A percentile compares a stretch with the other conserved stretches of the same genome.
Evolutionary conservation across 1,140 invertebrate species (phyloP).

Genomic region (Luehdorfia chinensis): DNA sequence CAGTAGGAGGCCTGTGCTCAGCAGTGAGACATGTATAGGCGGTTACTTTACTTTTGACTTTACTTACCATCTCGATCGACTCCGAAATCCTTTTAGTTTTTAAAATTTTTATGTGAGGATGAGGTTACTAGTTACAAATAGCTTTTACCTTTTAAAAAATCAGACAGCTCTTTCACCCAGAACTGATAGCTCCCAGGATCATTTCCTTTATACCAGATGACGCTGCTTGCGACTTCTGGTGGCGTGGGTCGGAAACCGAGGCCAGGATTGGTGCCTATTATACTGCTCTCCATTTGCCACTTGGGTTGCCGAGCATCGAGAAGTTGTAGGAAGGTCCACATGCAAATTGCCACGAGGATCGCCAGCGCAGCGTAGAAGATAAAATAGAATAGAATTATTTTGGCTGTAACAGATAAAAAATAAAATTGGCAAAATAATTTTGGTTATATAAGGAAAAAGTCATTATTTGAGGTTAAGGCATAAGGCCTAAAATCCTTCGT

Average conservation of each 20-base stretch:
- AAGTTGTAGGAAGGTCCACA: constrained; percentile 95
- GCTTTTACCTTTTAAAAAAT: constrained; percentile 79
- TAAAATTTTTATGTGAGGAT: too few relatives aligned
- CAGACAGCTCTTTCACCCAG: constrained; percentile 85
- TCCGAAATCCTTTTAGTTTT: too few relatives aligned
- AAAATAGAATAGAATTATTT: constrained; percentile 94
- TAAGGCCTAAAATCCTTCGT: too few relatives aligned
- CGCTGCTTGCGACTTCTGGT: constrained; percentile 92
- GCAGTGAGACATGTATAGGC: too few relatives aligned
- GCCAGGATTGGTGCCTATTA: constrained; percentile 95
- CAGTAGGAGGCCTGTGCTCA: too few relatives aligned
- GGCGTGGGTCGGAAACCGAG: constrained; percentile 95
- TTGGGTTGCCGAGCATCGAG: constrained; percentile 91
- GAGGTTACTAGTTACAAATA: too few relatives aligned
- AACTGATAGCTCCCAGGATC: constrained; percentile 84
- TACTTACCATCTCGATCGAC: too few relatives aligned
- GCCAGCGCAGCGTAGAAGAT: constrained; percentile 93
- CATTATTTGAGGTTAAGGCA: neutral
- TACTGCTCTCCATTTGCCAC: constrained; percentile 87
- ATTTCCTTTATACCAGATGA: constrained; percentile 93
- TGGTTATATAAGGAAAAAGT: too few relatives aligned
- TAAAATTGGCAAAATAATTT: too few relatives aligned
- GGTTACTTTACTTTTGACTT: too few relatives aligned
- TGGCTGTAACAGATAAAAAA: constrained; percentile 79
- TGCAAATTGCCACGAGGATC: constrained; percentile 91